These are phyloP conservation scores for Cebus imitator DNA, from an alignment of 2,113 vertebrate species.

Conservation along the genomic window DNA sequence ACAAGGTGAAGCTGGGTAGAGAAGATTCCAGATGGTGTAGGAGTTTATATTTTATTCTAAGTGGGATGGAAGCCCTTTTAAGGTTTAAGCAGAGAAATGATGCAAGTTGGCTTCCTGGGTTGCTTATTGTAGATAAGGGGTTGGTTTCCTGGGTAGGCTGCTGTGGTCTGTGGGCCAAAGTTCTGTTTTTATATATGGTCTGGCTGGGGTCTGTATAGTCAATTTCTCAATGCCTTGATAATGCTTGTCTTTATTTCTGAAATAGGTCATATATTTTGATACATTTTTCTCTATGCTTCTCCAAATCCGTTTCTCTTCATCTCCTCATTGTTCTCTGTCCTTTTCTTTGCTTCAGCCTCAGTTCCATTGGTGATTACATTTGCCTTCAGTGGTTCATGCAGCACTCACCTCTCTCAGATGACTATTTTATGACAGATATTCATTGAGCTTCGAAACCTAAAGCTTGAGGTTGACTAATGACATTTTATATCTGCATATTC, in stretches of 20 bases:
- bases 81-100: background rate
- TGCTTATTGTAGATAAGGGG: background rate
- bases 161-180: background rate
- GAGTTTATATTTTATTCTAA: conserved; percentile 44
- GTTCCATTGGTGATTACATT: background rate
- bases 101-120: background rate
- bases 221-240: background rate
- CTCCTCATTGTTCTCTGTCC: background rate
- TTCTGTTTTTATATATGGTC: background rate
- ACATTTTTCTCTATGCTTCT: background rate
- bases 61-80: conserved; percentile 26
- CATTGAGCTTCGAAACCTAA: background rate
- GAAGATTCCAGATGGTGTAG: conserved; percentile 24
- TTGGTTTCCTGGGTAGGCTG: background rate
- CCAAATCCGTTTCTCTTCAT: background rate
- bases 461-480: background rate
- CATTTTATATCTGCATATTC: background rate
- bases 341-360: background rate
- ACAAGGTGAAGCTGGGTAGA: background rate
- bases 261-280: background rate
- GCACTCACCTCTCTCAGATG: background rate
- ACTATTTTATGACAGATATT: background rate
- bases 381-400: background rate
- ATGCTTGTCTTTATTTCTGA: conserved; percentile 30
- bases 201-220: background rate